Evolutionary conservation across 2,888 invertebrate species (phyloP).

Genomic region (Euproctis similis): DNA sequence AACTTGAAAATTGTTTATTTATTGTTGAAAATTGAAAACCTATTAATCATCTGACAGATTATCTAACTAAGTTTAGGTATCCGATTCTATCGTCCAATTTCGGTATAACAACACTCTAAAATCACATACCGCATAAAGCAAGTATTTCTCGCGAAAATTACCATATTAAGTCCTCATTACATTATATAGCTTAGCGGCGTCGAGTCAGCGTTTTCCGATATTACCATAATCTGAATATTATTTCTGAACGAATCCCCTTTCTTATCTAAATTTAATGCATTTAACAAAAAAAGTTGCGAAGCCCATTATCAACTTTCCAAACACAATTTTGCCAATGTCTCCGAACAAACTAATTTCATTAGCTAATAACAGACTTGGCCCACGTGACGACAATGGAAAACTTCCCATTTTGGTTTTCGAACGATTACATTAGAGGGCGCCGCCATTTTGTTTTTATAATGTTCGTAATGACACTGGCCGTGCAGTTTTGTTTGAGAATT

Average conservation of each 20-base stretch:
- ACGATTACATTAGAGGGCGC: too few species aligned
- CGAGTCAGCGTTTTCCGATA: background rate
- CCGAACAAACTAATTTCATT: slow-evolving; percentile 23
- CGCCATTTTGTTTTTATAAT: too few species aligned
- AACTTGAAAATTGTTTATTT: too few species aligned
- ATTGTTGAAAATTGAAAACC: too few species aligned
- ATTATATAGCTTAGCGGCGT: background rate
- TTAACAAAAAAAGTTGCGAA: slow-evolving; percentile 15
- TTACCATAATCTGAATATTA: background rate
- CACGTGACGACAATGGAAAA: slow-evolving; percentile 7
- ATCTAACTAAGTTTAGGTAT: too few species aligned
- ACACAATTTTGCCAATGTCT: slow-evolving; percentile 17
- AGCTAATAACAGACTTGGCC: slow-evolving; percentile 15
- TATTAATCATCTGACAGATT: too few species aligned
- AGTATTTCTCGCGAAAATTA: background rate
- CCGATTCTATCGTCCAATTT: too few species aligned
- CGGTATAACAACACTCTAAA: too few species aligned
- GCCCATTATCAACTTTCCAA: slow-evolving; percentile 19
- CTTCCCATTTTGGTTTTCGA: slow-evolving; percentile 1
- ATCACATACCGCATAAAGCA: too few species aligned
- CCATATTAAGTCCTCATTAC: background rate
- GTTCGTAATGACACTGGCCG: too few species aligned
- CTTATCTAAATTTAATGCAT: slow-evolving; percentile 18
- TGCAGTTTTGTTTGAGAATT: too few species aligned
- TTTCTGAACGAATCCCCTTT: slow-evolving; percentile 1